phyloP scores from a whole-genome alignment of 92 coral and sea anemone genomes.

The Parazoanthus darwini region DNA sequence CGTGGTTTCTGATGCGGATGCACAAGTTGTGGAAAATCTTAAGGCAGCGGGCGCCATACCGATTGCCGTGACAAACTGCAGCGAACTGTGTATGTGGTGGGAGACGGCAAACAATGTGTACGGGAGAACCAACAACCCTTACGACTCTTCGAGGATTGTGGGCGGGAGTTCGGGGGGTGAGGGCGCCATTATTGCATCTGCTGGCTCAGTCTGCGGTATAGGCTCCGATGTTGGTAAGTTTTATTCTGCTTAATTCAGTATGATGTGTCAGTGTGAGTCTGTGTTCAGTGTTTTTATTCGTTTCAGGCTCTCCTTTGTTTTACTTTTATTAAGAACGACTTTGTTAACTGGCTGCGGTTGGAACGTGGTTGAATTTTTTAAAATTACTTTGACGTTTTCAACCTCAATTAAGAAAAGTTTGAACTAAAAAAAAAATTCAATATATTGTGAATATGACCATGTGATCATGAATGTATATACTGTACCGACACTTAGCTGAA shows the following conservation, averaged over 20 bases:
- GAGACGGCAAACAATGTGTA: slow-evolving; percentile 79
- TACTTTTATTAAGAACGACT: not conserved
- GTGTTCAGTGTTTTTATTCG: not conserved
- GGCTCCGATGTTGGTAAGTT: slow-evolving; percentile 88
- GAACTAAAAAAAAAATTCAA: no score
- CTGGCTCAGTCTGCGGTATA: slow-evolving; percentile 82
- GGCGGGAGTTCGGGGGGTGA: slow-evolving; percentile 91
- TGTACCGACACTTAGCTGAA: no score
- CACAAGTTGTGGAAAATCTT: slow-evolving; percentile 69
- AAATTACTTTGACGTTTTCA: no score
- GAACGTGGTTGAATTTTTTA: no score
- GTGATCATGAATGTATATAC: no score
- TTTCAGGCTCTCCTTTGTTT: not conserved
- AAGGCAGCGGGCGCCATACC: slow-evolving; percentile 79
- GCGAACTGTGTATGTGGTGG: slow-evolving; percentile 95
- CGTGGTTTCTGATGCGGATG: slow-evolving; percentile 60
- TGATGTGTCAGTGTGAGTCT: no score
- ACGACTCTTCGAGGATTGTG: slow-evolving; percentile 72
- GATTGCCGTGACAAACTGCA: slow-evolving; percentile 85
- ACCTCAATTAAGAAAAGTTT: no score
- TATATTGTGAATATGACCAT: no score
- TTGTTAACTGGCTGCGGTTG: no score
- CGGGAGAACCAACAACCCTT: slow-evolving; percentile 81
- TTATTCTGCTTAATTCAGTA: not conserved
- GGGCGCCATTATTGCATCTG: slow-evolving; percentile 82